Evolutionary conservation across 2,113 vertebrate species (phyloP).

Genomic region (Recurvirostra avosetta): DNA sequence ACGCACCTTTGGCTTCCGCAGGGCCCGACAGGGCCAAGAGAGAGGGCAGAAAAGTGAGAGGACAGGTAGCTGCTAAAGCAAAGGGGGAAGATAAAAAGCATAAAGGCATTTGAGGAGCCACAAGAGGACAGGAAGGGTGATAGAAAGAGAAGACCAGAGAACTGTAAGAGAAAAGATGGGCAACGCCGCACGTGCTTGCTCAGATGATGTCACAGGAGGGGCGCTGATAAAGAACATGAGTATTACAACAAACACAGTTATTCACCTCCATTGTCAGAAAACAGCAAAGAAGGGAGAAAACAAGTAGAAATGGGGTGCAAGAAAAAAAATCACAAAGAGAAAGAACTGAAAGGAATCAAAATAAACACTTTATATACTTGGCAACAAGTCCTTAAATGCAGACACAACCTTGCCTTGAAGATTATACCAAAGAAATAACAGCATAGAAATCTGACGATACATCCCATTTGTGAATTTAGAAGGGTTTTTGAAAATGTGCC

Average conservation of each 20-base stretch:
- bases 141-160: background rate
- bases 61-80: background rate
- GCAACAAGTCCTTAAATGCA: background rate
- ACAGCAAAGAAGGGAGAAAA: background rate
- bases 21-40: accelerated
- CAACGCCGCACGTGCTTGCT: background rate
- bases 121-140: background rate
- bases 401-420: background rate
- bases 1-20: accelerated
- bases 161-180: background rate
- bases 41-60: background rate
- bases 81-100: background rate
- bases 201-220: background rate
- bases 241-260: accelerated
- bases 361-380: background rate
- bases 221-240: background rate
- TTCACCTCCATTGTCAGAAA: background rate
- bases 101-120: background rate
- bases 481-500: background rate
- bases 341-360: background rate
- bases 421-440: background rate
- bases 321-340: background rate
- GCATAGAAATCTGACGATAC: background rate
- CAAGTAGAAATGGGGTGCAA: background rate
- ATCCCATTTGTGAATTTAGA: background rate